Base-by-base conservation (phyloP, 2,888 invertebrate genomes). In the Watsonalla binaria region DNA sequence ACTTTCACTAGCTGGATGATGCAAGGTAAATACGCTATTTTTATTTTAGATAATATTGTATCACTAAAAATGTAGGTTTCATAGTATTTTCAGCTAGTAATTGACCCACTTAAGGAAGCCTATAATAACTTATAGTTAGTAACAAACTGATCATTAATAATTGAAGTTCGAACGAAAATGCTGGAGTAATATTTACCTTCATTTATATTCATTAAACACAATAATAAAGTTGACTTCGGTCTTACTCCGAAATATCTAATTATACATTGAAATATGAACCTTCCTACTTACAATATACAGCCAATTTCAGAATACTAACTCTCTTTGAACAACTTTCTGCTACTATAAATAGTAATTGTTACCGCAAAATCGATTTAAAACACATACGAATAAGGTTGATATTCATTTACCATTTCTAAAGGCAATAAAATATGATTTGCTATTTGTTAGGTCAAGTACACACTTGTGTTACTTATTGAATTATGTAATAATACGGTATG, bases 121-220 rank as follows among this genome's bases (percentile, higher is more conserved):
- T 24, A 24, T 24, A 24, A 24, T n/a, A 5, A n/a, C 47, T 37
- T 47, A 46, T 39, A 35, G 35, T 45, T 46, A 33, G 14, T 51
- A 50, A 11, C 7, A 51, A 55, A 52, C 56, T 64, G 58, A 64
- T 64, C 65, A 69, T 71, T 71, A 75, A 74, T 72, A 72, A 72
- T 69, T 68, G 67, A 73, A 73, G 73, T 67, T 70, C 55, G 59
- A 68, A 66, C 59, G 66, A 74, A 68, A 75, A 75, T 70, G 70
- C 72, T 68, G 68, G 69, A 70, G 72, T 72, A 73, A 76, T 74
- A 68, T 78, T 75, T 76, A 70, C 75, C 73, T 78, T 80, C 76
- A 79, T 82, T 79, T 78, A 78, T 78, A 80, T 82, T 82, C 80
- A 80, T 81, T 78, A 79, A 70, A 73, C 70, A 76, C 76, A 76